Evolutionary conservation across 2,888 invertebrate species (phyloP), one percentile per base, ranked within the genome.

Genomic region (Caenorhabditis wallacei): DNA sequence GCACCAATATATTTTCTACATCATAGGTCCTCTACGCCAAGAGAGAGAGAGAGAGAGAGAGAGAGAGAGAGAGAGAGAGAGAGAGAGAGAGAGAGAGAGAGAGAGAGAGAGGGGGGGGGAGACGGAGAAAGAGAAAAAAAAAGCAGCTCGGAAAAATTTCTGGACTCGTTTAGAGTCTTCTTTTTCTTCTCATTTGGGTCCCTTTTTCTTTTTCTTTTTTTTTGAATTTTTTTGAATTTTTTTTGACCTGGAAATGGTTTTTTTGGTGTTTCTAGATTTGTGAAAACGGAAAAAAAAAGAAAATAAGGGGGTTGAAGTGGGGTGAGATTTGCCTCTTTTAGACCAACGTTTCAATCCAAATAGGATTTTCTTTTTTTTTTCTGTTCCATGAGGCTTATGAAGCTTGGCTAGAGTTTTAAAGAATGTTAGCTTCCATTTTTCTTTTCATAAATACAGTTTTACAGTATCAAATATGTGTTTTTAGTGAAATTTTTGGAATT

Each of bases 71-170:
- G 51, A 64, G 18, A n/a, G 51, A 63, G 18, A n/a, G 48, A 26
- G n/a, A 59, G 8, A 51, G 59, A 71, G 51, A 48, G 26, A 53
- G n/a, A 46, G 66, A 35, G 13, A 11, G 43, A 13, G 16, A 43
- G 11, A 8, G 37, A 37, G 37, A 66, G 20, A 20, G 53, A 64
- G 22, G 1, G 53, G n/a, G n/a, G n/a, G n/a, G n/a, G n/a, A n/a
- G n/a, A n/a, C 11, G 48, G 48, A 68, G 54, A 18, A 20, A 16
- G n/a, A 69, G 46, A 69, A 24, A 30, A 37, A 24, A 26, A 69
- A 43, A 63, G 63, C 63, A 63, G 46, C 64, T 66, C 54, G 61
- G 61, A 72, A 61, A 53, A 72, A 61, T 61, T 72, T 72, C 72
- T 72, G 61, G 72, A 61, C 61, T 59, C 48, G 30, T 35, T 48